Evolutionary conservation across 1,140 invertebrate genomes (phyloP).

Genomic region (Drosophila nannoptera): DNA sequence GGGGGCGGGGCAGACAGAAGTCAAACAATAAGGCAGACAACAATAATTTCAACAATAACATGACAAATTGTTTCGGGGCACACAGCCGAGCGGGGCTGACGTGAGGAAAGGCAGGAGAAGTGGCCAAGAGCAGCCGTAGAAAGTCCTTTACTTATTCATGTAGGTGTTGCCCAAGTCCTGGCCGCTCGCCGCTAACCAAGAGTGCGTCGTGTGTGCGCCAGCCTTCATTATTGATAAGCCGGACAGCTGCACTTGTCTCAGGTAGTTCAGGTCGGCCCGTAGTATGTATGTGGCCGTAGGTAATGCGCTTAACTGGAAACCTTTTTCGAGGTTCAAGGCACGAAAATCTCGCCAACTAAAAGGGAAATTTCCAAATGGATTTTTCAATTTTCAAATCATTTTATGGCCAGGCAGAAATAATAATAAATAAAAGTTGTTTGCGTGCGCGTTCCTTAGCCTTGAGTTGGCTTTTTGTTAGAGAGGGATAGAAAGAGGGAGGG

Average conservation of each 20-base stretch:
- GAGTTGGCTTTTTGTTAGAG: conserved; percentile 22
- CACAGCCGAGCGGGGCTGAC: conserved; percentile 28
- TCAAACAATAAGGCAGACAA: conserved; percentile 75
- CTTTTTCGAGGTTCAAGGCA: too few relatives aligned
- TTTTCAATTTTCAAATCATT: too few relatives aligned
- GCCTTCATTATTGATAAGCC: conserved; percentile 11
- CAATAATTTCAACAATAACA: conserved; percentile 74
- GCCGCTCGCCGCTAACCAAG: conserved; percentile 38
- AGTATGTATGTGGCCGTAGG: neutral
- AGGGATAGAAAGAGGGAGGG: neutral
- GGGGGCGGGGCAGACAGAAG: conserved; percentile 60
- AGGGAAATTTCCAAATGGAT: too few relatives aligned
- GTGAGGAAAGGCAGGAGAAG: neutral
- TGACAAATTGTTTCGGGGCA: conserved; percentile 73
- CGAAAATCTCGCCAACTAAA: too few relatives aligned
- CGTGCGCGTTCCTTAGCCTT: conserved; percentile 9
- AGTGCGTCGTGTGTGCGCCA: neutral
- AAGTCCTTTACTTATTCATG: conserved; percentile 42
- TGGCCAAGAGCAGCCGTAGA: conserved; percentile 16
- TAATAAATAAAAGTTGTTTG: too few relatives aligned
- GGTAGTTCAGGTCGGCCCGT: too few relatives aligned
- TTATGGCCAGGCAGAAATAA: neutral
- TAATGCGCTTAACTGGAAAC: too few relatives aligned
- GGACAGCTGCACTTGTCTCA: neutral
- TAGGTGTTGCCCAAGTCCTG: conserved; percentile 39